Base-by-base conservation (phyloP, 1,140 invertebrate genomes). In the Cotesia chilonis region DNA sequence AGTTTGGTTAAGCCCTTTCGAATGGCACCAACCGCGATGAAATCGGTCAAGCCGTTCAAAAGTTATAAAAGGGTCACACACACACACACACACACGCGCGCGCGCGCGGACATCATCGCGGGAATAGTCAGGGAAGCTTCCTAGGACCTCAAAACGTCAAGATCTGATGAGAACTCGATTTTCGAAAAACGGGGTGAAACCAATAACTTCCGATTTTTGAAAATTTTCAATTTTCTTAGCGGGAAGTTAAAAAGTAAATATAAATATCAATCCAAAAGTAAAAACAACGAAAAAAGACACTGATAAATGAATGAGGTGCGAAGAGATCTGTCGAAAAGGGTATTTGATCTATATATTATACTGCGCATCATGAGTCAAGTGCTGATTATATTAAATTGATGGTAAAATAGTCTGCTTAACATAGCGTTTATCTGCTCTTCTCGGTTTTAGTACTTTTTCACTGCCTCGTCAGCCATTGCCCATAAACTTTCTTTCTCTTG, bases 391-490 rank as follows among this genome's bases (percentile, higher is more conserved):
- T 85, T 85, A 86, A 86, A 85, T 83, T 83, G 78, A 80, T 83
- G 84, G 82, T 85, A 84, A 86, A 85, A 86, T 81, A 82, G 83
- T 84, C 84, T 84, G 83, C 83, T 86, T 85, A 85, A 85, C 85
- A 85, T 86, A 85, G 80, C 84, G 84, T 85, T 85, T 85, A 85
- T 85, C 84, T 83, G 82, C 83, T 86, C 82, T 81, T 85, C 83
- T 85, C 79, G 80, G 81, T 85, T 86, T 85, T 86, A 86, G 77
- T 86, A 85, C 85, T 86, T 86, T 86, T 85, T 86, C 83, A 86
- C 85, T 83, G 82, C 85, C 84, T 85, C 84, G 84, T 86, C 84
- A 86, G 82, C 82, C 84, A 85, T 85, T 83, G 83, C 77, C 83
- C 83, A 84, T 86, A 86, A 86, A 86, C 82, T 83, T 47, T 47